A percentile compares a stretch with the other conserved stretches of the same genome.
phyloP scores from a whole-genome alignment of 1,140 invertebrate species.

The Pseudomyrmex concolor region DNA sequence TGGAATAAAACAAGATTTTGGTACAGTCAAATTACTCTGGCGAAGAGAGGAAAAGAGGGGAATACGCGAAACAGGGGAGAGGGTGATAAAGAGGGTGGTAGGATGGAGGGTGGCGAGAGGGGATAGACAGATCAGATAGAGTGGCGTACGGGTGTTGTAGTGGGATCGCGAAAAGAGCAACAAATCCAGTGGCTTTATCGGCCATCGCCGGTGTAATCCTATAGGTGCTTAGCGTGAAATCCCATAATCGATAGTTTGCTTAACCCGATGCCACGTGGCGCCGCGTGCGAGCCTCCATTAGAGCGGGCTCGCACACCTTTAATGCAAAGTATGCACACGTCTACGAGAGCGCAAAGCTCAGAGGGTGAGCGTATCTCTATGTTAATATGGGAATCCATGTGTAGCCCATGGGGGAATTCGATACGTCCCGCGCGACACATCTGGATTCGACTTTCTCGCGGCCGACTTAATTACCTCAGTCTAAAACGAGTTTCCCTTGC shows the following conservation, averaged over 20 bases:
- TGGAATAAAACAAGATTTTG: conserved; percentile 10
- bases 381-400: conserved; percentile 82
- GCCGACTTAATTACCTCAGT: conserved; percentile 37
- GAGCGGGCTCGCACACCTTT: conserved; percentile 56
- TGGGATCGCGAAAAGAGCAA: conserved; percentile 81
- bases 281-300: conserved; percentile 83
- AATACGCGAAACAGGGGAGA: conserved; percentile 30
- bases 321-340: conserved; percentile 63
- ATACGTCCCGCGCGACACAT: conserved; percentile 78
- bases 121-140: conserved; percentile 66
- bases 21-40: background rate
- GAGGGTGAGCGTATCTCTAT: conserved; percentile 81
- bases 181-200: conserved; percentile 84
- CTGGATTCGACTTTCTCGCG: conserved; percentile 60
- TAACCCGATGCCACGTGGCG: conserved; percentile 84
- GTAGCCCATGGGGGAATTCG: conserved; percentile 80
- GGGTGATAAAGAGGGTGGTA: conserved; percentile 28
- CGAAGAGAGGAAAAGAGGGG: background rate
- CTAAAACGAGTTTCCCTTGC: conserved; percentile 16
- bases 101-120: background rate
- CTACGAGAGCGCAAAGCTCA: conserved; percentile 53
- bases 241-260: conserved; percentile 85
- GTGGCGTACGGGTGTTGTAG: conserved; percentile 50
- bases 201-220: conserved; percentile 83
- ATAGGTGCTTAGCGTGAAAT: conserved; percentile 85